Percentiles rank a stretch among this genome's conserved stretches.
Evolutionary conservation across 2,113 vertebrate species (phyloP).

Genomic region (Xenotilapia leptura): DNA sequence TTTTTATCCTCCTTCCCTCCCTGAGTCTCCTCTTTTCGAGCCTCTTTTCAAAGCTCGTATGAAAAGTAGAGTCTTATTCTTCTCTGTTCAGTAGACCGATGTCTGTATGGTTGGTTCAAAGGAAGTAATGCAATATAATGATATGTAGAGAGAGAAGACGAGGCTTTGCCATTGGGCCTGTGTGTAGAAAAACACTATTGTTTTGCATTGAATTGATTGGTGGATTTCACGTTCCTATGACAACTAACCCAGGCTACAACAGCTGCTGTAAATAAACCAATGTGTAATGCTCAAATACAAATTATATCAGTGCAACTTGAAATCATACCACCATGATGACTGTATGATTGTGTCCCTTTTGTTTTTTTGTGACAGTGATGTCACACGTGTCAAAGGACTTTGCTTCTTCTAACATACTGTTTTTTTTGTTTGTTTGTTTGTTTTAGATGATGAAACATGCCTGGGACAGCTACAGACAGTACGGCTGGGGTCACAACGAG

Average conservation of each 20-base stretch:
- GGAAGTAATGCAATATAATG: not conserved
- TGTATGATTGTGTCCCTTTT: not conserved
- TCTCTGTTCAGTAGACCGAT: not conserved
- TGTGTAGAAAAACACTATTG: not conserved
- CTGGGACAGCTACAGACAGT: slow-evolving; percentile 94
- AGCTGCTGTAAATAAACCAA: not conserved
- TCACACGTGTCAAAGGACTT: not conserved
- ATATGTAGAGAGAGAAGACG: not conserved
- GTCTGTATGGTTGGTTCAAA: not conserved
- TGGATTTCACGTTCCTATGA: not conserved
- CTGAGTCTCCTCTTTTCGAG: not conserved
- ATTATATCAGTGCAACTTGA: not conserved
- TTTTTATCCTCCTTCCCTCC: not conserved
- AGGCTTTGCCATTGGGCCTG: not conserved
- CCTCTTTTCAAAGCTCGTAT: slow-evolving; percentile 5
- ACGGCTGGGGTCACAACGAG: slow-evolving; percentile 98
- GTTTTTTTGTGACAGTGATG: not conserved
- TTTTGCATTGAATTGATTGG: not conserved
- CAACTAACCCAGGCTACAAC: not conserved
- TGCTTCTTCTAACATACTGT: not conserved
- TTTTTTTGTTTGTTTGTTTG: not conserved
- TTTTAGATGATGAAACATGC: slow-evolving; percentile 98
- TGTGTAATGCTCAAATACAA: not conserved
- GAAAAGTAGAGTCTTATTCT: not conserved
- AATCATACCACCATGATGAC: not conserved